phyloP scores from a whole-genome alignment of 2,113 vertebrate species.

The Psettodes erumei region DNA sequence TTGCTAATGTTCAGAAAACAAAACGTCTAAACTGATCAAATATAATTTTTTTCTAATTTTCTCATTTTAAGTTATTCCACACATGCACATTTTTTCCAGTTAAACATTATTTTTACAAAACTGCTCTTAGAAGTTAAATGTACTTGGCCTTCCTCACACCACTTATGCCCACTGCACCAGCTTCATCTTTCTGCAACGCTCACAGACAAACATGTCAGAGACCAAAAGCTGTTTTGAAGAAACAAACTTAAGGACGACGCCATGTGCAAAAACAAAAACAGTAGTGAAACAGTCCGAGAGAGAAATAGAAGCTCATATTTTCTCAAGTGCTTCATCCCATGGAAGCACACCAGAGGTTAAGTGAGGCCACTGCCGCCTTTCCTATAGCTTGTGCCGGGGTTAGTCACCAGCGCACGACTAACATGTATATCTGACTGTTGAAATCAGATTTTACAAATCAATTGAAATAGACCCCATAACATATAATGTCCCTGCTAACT shows the following conservation, averaged over 20 bases:
- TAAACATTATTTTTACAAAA: slow-evolving; percentile 8
- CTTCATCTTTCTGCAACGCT: not conserved
- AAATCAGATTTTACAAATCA: slow-evolving; percentile 46
- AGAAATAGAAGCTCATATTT: slow-evolving; percentile 52
- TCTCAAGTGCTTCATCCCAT: slow-evolving; percentile 50
- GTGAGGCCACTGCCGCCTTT: slow-evolving; percentile 31
- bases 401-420: slow-evolving; percentile 24
- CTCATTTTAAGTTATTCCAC: not conserved
- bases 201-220: not conserved
- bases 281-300: not conserved
- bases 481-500: not conserved
- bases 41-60: slow-evolving; percentile 14
- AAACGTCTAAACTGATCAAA: slow-evolving; percentile 37
- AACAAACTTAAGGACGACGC: slow-evolving; percentile 2
- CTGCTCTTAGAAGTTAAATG: slow-evolving; percentile 5
- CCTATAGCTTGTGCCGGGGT: not conserved
- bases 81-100: slow-evolving; percentile 16
- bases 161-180: not conserved
- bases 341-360: slow-evolving; percentile 53
- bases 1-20: slow-evolving; percentile 27
- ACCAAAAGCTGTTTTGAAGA: not conserved
- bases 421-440: slow-evolving; percentile 20
- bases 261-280: slow-evolving; percentile 19
- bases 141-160: slow-evolving; percentile 21
- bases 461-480: slow-evolving; percentile 24